Evolutionary conservation across 2,113 vertebrate species (phyloP), one percentile per base, ranked within the genome.

Genomic region (Aplodontia rufa): DNA sequence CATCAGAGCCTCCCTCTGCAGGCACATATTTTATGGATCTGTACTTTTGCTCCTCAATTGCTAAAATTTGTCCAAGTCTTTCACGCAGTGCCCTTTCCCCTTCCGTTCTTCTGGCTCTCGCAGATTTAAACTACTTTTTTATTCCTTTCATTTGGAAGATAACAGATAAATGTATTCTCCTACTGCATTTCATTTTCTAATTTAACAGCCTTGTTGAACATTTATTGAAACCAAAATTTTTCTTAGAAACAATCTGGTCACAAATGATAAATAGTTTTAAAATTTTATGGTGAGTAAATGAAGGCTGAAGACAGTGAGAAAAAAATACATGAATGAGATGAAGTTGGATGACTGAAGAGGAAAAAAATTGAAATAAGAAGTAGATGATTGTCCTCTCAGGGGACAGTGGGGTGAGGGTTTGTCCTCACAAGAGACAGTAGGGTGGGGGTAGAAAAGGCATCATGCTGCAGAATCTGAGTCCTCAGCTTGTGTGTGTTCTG

Each of bases 121-220:
- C 87, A 51, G 28, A 87, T 81, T 83, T 88, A 45, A 69, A 53
- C 47, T 6, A 37, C 35, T 79, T 85, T 87, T 68, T 76, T 71
- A 90, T 85, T 81, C 19, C 9, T 88, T 95, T 42, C 10, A 88
- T 91, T 95, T 89, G 40, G 58, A 88, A 91, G 79, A 60, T 4
- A 74, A 94, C 93, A 79, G n/a, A 85, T 86, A 40, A 85, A 72
- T 91, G 3, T 66, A 30, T 74, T 51, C 47, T 51, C 16, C 40
- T 81, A 74, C 30, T 83, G 2, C 42, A 40, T 86, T 94, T 94
- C n/a, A 58, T 58, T 94, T 97, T 96, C 81, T 85, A 92, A 94
- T 91, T 88, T 83, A 94, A 74, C 45, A 75, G 1, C 8, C 19
- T 37, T 88, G 16, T 74, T 69, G 17, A 51, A 42, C 10, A 85